A percentile compares a stretch with the other conserved stretches of the same genome.
These are phyloP conservation scores for Nematostella vectensis DNA, from an alignment of 92 coral and sea anemone genomes.

Conservation along the genomic window DNA sequence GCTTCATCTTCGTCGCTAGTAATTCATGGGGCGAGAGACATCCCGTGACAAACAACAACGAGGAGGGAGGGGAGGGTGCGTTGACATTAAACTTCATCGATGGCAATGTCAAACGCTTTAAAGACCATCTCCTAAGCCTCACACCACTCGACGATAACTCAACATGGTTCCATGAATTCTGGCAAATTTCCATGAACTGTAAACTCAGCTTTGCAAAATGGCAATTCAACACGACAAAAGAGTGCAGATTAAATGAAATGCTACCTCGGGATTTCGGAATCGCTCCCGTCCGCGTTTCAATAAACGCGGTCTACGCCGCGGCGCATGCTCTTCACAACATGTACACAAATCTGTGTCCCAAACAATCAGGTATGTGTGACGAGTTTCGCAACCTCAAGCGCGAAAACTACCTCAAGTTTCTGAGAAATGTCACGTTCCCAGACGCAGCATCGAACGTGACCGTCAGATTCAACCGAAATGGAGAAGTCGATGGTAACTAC, in stretches of 20 bases:
- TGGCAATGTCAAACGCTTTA: constrained; percentile 64
- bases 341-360: constrained; percentile 48
- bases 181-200: constrained; percentile 59
- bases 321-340: constrained; percentile 75
- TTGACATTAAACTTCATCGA: constrained; percentile 75
- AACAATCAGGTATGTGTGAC: constrained; percentile 39
- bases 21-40: constrained; percentile 90
- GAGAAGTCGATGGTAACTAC: constrained; percentile 72
- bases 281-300: constrained; percentile 81
- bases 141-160: constrained; percentile 28
- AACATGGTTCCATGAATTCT: constrained; percentile 91
- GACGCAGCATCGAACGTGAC: constrained; percentile 57
- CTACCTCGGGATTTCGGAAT: constrained; percentile 40
- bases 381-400: constrained; percentile 44
- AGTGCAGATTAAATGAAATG: constrained; percentile 35
- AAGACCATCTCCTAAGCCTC: constrained; percentile 36
- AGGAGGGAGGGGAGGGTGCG: constrained; percentile 76
- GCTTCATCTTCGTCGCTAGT: constrained; percentile 82
- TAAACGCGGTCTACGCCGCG: constrained; percentile 83
- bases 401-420: constrained; percentile 36
- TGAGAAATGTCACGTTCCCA: constrained; percentile 72
- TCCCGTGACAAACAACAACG: constrained; percentile 75
- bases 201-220: constrained; percentile 31
- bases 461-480: constrained; percentile 54
- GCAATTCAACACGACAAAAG: constrained; percentile 20